Evolutionary conservation across 2,113 vertebrate species (phyloP), one percentile per base, ranked within the genome.

Genomic region (Brachyhypopomus occidentalis): DNA sequence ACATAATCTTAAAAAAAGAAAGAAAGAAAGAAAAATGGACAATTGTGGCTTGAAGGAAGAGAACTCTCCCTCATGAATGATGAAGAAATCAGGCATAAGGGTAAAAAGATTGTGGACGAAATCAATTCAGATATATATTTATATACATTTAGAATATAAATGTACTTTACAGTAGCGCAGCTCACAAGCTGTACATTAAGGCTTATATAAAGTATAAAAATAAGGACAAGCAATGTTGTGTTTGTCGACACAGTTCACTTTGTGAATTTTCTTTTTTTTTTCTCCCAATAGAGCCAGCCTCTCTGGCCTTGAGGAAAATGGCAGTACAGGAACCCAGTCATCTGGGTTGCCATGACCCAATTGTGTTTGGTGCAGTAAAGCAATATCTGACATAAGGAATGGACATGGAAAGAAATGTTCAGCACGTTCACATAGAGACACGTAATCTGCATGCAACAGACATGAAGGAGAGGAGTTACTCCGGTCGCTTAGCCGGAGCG

Each of bases 141-240:
- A 91, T 88, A 88, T 88, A 90, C 89, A 89, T 92, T 92, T 92
- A 93, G 84, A 86, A 87, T 88, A 90, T 90, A 94, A 93, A 94
- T 92, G 91, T 93, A 93, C 83, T 93, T 93, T 94, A 94, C 92
- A 94, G 87, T 90, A 92, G 90, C 92, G 91, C 92, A 93, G 92
- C 92, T 90, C 88, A 92, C 89, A 92, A 84, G 90, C 92, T 94
- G 93, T 94, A 94, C 93, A 93, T 94, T 94, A 94, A 94, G 93
- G 93, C 93, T 91, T 94, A 92, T 94, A 93, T 90, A 93, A 94
- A 94, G 93, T 94, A 93, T 90, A 94, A 94, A 94, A 94, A 94
- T 93, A 94, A 94, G 93, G 92, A 93, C 91, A 89, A 94, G 92
- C 92, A 88, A 93, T 92, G 92, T 91, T 92, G 86, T 92, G 90